These are phyloP conservation scores for Rhynchophorus ferrugineus DNA, from an alignment of 1,140 invertebrate species.

Conservation along the genomic window DNA sequence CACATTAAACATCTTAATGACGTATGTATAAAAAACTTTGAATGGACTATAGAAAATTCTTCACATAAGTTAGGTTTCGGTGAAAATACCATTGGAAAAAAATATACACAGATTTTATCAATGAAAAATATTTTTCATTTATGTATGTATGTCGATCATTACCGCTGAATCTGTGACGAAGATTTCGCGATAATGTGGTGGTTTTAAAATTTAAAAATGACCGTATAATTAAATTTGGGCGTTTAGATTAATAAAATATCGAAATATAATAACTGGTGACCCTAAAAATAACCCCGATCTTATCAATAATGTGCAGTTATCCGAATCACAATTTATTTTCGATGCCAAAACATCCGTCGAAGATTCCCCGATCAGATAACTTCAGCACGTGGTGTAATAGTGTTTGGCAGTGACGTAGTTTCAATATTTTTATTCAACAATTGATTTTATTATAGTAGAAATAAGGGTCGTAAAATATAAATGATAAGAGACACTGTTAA, in stretches of 20 bases:
- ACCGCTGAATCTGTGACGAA: no score
- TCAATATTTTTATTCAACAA: neutral
- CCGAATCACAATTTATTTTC: slow-evolving; percentile 25
- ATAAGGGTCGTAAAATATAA: no score
- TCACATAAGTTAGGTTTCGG: no score
- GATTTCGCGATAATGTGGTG: slow-evolving; percentile 3
- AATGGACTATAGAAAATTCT: no score
- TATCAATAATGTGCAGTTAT: slow-evolving; percentile 25
- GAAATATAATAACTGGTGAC: slow-evolving; percentile 24
- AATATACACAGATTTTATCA: no score
- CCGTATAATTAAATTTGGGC: slow-evolving; percentile 22
- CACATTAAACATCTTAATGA: no score
- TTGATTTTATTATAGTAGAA: neutral
- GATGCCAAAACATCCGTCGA: slow-evolving; percentile 10
- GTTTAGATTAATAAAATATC: slow-evolving; percentile 22
- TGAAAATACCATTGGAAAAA: no score
- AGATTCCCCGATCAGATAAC: slow-evolving; percentile 17
- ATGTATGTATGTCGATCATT: no score
- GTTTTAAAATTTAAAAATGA: slow-evolving; percentile 18
- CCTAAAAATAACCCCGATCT: slow-evolving; percentile 20
- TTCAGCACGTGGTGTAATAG: slow-evolving; percentile 21
- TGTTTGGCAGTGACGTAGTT: slow-evolving; percentile 8
- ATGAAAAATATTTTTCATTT: no score
- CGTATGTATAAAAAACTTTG: no score
- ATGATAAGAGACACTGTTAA: no score